Evolutionary conservation across 1,140 invertebrate species (phyloP).

Genomic region (Zelostemma sp.): DNA sequence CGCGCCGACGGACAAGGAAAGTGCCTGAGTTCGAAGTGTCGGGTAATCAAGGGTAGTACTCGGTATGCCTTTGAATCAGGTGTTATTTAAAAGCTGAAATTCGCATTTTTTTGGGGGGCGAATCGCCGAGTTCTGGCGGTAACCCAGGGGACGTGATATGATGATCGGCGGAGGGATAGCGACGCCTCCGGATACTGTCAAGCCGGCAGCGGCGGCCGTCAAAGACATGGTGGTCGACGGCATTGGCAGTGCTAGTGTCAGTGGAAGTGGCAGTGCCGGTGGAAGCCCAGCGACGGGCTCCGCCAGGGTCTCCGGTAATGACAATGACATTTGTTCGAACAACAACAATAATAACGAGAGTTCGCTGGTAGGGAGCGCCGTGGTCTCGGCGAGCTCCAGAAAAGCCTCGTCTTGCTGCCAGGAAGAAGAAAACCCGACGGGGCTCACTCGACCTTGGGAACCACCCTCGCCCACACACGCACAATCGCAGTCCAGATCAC

Average conservation of each 20-base stretch:
- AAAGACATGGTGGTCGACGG: conserved; percentile 66
- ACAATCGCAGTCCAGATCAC: conserved; percentile 54
- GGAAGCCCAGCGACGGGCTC: conserved; percentile 59
- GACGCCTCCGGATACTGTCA: conserved; percentile 66
- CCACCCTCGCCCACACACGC: conserved; percentile 61
- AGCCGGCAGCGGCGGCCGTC: conserved; percentile 60
- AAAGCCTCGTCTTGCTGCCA: conserved; percentile 53
- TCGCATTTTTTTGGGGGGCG: conserved; percentile 9
- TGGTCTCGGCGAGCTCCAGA: conserved; percentile 22
- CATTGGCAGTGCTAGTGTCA: conserved; percentile 65
- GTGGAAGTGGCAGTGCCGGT: conserved; percentile 65
- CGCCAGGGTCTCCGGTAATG: conserved; percentile 46
- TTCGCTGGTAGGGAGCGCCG: conserved; percentile 37
- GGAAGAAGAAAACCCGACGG: conserved; percentile 54
- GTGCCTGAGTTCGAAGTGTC: not conserved
- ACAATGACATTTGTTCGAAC: conserved; percentile 37
- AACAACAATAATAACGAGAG: conserved; percentile 49
- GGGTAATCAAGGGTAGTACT: too few relatives aligned
- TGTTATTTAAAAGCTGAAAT: too few relatives aligned
- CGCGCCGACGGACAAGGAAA: not conserved
- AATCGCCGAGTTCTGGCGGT: not conserved
- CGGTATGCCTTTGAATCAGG: too few relatives aligned
- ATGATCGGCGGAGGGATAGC: conserved; percentile 68
- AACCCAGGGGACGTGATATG: conserved; percentile 53
- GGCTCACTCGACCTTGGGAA: conserved; percentile 64